phyloP scores from a whole-genome alignment of 1,140 invertebrate species.

The Tribolium madens region DNA sequence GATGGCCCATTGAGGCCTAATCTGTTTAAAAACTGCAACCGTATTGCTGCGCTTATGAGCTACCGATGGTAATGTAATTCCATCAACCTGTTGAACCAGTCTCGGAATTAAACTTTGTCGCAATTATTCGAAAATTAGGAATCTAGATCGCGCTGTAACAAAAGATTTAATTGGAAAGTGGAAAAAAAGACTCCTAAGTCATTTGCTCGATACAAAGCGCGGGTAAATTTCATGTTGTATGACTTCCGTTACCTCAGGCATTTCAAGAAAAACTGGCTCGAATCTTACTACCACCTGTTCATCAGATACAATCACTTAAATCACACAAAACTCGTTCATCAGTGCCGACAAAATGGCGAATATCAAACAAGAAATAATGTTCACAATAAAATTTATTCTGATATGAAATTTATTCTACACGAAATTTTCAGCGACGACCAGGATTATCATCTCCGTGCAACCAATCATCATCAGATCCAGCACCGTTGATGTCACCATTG shows the following conservation, averaged over 20 bases:
- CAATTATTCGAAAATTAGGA: neutral
- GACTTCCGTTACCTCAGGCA: slow-evolving; percentile 42
- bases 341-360: neutral
- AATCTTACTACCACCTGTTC: slow-evolving; percentile 1
- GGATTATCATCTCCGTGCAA: slow-evolving; percentile 27
- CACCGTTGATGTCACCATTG: slow-evolving; percentile 40
- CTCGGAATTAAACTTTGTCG: neutral
- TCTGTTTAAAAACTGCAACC: slow-evolving; percentile 20
- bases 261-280: slow-evolving; percentile 39
- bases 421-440: slow-evolving; percentile 27
- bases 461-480: slow-evolving; percentile 41
- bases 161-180: neutral
- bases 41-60: neutral
- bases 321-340: slow-evolving; percentile 4
- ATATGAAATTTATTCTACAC: neutral
- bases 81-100: slow-evolving; percentile 22
- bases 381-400: slow-evolving; percentile 2
- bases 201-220: slow-evolving; percentile 37
- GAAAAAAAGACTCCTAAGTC: slow-evolving; percentile 8
- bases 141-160: neutral
- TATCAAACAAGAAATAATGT: neutral
- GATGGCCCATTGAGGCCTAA: slow-evolving; percentile 3
- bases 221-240: slow-evolving; percentile 44
- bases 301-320: slow-evolving; percentile 20
- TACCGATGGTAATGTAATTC: slow-evolving; percentile 21